Conservation (phyloP, 2,797 vertebrate species). For the Mus minutoides region DNA sequence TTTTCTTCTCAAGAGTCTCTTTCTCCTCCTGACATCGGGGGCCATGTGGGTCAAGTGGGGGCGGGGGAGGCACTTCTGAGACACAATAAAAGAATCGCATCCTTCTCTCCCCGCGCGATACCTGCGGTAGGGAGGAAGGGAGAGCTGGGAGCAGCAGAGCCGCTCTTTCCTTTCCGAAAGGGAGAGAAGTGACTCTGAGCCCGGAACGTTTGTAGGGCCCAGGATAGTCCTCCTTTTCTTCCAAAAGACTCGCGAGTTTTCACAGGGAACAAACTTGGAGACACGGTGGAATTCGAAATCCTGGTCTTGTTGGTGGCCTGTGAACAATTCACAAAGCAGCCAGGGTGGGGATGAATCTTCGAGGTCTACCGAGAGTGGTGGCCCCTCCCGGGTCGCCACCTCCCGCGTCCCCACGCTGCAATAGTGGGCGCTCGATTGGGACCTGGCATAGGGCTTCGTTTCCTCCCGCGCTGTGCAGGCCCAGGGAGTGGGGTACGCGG, state of each 20-base stretch:
- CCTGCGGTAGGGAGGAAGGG: not conserved
- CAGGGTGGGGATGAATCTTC: not conserved
- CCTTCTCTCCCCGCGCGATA: not conserved
- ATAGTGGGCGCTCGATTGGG: too few species aligned
- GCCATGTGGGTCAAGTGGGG: not conserved
- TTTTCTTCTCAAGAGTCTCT: not conserved
- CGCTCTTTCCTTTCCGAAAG: not conserved
- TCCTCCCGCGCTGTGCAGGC: not conserved
- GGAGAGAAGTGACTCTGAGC: not conserved
- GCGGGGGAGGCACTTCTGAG: not conserved
- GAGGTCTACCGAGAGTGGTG: not conserved
- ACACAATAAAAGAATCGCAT: not conserved
- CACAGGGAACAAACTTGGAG: not conserved
- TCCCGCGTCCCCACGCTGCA: not conserved
- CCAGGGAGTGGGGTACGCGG: not conserved
- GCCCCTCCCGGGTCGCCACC: not conserved
- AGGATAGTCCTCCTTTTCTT: not conserved
- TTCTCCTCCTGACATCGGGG: not conserved
- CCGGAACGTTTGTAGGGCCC: not conserved
- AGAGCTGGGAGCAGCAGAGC: not conserved
- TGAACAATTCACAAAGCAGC: too few species aligned
- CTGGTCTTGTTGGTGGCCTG: not conserved
- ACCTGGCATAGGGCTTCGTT: not conserved
- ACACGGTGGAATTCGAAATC: not conserved
- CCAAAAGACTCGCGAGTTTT: not conserved